A percentile compares a stretch with the other conserved stretches of the same genome.
Conservation (phyloP, 2,888 invertebrate species). For the Perithous albicinctus region DNA sequence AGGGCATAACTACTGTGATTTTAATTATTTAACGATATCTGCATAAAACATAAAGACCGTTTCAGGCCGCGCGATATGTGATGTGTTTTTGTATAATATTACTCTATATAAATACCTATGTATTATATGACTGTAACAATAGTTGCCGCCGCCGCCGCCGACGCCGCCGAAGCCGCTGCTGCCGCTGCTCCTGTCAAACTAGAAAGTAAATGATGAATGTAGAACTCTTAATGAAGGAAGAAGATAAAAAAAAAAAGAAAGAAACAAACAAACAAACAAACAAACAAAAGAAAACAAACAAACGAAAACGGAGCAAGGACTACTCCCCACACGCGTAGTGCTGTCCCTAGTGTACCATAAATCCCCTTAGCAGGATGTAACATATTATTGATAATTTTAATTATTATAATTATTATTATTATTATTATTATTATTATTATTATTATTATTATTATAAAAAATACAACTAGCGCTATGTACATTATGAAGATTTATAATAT, state of each 20-base stretch:
- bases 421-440: constrained; percentile 69
- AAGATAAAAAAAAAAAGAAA: constrained; percentile 49
- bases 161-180: constrained; percentile 74
- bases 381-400: constrained; percentile 78
- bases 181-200: constrained; percentile 72
- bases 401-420: constrained; percentile 72
- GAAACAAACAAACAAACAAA: constrained; percentile 57
- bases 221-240: constrained; percentile 48
- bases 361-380: constrained; percentile 82
- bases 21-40: constrained; percentile 85
- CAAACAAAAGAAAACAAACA: too few relatives aligned
- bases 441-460: too few relatives aligned
- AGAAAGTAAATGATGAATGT: constrained; percentile 71
- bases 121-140: constrained; percentile 84
- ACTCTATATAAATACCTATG: constrained; percentile 85
- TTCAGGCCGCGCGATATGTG: constrained; percentile 83
- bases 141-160: constrained; percentile 80
- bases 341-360: constrained; percentile 83
- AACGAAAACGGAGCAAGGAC: constrained; percentile 71
- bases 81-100: constrained; percentile 85
- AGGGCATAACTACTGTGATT: constrained; percentile 85
- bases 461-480: constrained; percentile 78
- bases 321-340: constrained; percentile 77
- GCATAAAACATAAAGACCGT: constrained; percentile 78
- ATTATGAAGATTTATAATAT: constrained; percentile 80